These are phyloP conservation scores for Trichogramma dendrolimi DNA, from an alignment of 2,888 invertebrate species.

Conservation along the genomic window DNA sequence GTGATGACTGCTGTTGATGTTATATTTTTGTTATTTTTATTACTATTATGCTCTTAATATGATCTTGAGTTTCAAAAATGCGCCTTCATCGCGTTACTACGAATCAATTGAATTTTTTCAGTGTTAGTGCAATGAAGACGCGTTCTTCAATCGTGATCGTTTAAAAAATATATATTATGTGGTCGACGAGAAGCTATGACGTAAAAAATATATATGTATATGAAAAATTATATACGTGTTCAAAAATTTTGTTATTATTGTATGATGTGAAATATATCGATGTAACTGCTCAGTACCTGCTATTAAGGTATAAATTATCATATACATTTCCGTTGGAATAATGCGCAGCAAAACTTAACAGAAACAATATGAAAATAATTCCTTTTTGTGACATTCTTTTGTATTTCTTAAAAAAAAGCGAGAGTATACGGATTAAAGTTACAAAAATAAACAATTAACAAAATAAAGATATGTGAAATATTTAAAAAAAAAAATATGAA, in stretches of 20 bases:
- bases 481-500: not conserved
- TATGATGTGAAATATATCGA: slow-evolving; percentile 40
- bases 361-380: slow-evolving; percentile 17
- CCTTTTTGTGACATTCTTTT: slow-evolving; percentile 29
- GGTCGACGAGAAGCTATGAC: slow-evolving; percentile 19
- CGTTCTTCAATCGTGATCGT: slow-evolving; percentile 36
- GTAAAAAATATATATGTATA: slow-evolving; percentile 23
- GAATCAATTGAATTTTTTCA: not conserved
- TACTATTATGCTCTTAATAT: slow-evolving; percentile 36
- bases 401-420: slow-evolving; percentile 14
- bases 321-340: not conserved
- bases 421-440: slow-evolving; percentile 28
- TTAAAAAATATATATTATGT: slow-evolving; percentile 34
- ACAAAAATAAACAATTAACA: slow-evolving; percentile 27
- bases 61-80: slow-evolving; percentile 30
- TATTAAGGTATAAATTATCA: slow-evolving; percentile 35
- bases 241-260: slow-evolving; percentile 48
- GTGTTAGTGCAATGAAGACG: slow-evolving; percentile 31
- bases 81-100: slow-evolving; percentile 33
- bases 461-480: slow-evolving; percentile 2
- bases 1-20: slow-evolving; percentile 49
- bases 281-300: slow-evolving; percentile 40
- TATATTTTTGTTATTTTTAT: slow-evolving; percentile 51
- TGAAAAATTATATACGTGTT: slow-evolving; percentile 41
- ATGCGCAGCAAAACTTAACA: slow-evolving; percentile 34